These are phyloP conservation scores for Orthosia incerta DNA, from an alignment of 2,888 invertebrate species.

Conservation along the genomic window DNA sequence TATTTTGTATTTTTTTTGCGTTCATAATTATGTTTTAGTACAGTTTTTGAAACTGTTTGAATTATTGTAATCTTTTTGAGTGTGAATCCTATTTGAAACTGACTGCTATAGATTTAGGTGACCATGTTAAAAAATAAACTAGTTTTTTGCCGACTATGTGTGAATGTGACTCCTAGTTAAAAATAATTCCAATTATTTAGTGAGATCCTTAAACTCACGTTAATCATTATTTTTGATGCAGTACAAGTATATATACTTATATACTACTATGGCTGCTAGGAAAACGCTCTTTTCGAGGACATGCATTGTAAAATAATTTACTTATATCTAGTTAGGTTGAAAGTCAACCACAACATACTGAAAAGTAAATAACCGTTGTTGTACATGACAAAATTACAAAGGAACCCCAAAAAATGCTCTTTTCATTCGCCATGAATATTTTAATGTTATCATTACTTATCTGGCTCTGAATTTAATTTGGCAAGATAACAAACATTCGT, in stretches of 20 bases:
- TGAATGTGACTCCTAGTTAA: background rate
- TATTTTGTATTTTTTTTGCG: conserved; percentile 8
- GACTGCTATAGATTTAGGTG: no score
- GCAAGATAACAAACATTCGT: conserved; percentile 64
- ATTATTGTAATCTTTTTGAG: background rate
- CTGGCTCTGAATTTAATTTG: conserved; percentile 71
- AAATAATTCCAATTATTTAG: background rate
- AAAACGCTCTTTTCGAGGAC: no score
- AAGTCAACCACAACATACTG: background rate
- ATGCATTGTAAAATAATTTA: no score
- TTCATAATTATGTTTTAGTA: background rate
- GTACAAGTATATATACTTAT: no score
- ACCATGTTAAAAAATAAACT: no score
- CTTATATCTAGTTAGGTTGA: background rate
- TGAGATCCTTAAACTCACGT: background rate
- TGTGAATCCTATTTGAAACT: no score
- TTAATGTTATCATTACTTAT: conserved; percentile 71
- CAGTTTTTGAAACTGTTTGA: background rate
- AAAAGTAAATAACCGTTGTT: background rate
- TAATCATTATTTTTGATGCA: conserved; percentile 8
- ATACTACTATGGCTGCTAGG: no score
- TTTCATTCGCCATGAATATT: conserved; percentile 66
- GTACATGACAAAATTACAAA: background rate
- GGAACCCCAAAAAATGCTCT: conserved; percentile 47
- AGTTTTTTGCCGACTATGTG: no score